These are phyloP conservation scores for Polypterus senegalus DNA, from an alignment of 2,113 vertebrate species.

Conservation along the genomic window DNA sequence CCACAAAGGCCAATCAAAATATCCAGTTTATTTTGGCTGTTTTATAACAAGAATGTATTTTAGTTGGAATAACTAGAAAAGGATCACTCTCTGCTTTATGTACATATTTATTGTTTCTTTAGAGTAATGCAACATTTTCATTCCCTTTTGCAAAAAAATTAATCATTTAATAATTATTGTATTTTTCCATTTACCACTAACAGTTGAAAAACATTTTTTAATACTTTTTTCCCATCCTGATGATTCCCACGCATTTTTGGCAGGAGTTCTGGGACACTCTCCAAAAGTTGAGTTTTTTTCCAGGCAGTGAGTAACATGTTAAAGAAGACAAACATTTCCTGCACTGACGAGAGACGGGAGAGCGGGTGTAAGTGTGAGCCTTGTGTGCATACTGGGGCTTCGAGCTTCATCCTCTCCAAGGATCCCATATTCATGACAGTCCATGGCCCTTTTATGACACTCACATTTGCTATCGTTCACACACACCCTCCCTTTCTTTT, in stretches of 20 bases:
- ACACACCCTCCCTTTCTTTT: no score
- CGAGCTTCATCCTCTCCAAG: no score
- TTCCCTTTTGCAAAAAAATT: slow-evolving; percentile 31
- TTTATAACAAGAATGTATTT: no score
- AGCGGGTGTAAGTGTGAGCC: no score
- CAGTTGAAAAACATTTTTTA: slow-evolving; percentile 72
- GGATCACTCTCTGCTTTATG: no score
- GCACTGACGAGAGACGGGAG: slow-evolving; percentile 54
- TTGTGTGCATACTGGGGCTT: no score
- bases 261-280: slow-evolving; percentile 80
- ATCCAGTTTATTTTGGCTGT: no score
- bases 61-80: no score
- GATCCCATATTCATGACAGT: no score
- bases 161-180: slow-evolving; percentile 49
- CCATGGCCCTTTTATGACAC: no score
- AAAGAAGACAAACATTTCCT: slow-evolving; percentile 91
- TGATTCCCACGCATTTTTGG: slow-evolving; percentile 93
- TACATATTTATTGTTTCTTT: neutral
- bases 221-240: slow-evolving; percentile 79
- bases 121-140: slow-evolving; percentile 26
- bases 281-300: slow-evolving; percentile 82
- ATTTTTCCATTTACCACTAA: slow-evolving; percentile 71
- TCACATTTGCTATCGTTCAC: no score
- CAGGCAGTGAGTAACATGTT: slow-evolving; percentile 89
- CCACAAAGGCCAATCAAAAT: no score